Base-by-base conservation (phyloP, 2,888 invertebrate species). In the Leptinotarsa rubiginosa region DNA sequence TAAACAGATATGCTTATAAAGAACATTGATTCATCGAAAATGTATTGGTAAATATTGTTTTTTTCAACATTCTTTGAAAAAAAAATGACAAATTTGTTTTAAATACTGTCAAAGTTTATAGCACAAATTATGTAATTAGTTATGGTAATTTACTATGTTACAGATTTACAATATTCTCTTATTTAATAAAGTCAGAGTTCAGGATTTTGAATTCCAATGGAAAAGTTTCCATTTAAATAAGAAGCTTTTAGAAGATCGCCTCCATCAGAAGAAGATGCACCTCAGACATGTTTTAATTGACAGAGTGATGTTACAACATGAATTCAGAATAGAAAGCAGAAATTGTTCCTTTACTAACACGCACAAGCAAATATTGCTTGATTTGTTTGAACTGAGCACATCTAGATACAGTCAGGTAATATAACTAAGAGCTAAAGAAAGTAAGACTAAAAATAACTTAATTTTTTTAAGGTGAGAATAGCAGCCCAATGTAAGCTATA, bases 91-190 rank as follows among this genome's bases (percentile, higher is more conserved):
- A 25, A 25, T 25, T 5, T 10, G 31, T 41, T 41, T 41, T 41
- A 12, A 41, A 41, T 31, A 10, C 1, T 1, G 31, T 31, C 31
- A 31, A 31, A 31, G 31, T 31, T 31, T 7, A 41, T 1, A 41
- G 41, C 41, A 41, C 10, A 41, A 41, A 41, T 41, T 10, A 10
- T 41, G 41, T 41, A 41, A 41, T 41, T 41, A 10, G 10, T 41
- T 41, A 41, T 41, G 41, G 41, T 41, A 41, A 41, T 41, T 41
- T 41, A 2, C 0, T 41, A 12, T 47, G 22, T 50, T 74, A 7
- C 84, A 94, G 93, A 92, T 95, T 68, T 95, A 93, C 91, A 92
- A 92, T 79, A 89, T 90, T 65, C 83, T 90, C 80, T 83, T 93
- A 69, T 89, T 92, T 77, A 91, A 90, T 76, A 89, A 87, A 88